Percentiles rank a stretch among this genome's conserved stretches.
phyloP scores from a whole-genome alignment of 2,113 vertebrate genomes.

The Brachypodius melanocephalos region DNA sequence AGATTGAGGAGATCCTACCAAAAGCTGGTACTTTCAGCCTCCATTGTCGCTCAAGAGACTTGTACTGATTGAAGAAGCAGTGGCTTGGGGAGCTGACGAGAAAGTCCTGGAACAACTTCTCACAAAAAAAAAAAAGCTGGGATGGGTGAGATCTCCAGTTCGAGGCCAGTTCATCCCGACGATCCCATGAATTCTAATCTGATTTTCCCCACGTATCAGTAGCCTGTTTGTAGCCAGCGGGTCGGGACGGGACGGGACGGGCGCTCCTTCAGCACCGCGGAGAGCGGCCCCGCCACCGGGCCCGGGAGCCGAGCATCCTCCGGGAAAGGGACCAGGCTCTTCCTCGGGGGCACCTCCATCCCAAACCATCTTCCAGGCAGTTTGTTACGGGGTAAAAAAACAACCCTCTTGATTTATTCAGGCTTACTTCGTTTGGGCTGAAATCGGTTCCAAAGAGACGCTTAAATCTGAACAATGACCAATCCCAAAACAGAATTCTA shows the following conservation, averaged over 20 bases:
- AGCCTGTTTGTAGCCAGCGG: background rate
- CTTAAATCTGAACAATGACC: background rate
- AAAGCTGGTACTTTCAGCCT: background rate
- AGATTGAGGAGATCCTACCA: background rate
- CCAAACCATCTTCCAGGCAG: background rate
- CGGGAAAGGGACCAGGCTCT: fast-evolving
- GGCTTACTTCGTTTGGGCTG: background rate
- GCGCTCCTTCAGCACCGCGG: conserved; percentile 53
- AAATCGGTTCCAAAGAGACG: background rate
- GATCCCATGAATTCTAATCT: background rate
- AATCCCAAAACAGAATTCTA: background rate
- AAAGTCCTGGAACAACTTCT: background rate
- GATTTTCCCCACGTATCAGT: background rate
- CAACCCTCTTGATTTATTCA: background rate
- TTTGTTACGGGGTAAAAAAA: fast-evolving
- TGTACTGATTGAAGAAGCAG: background rate
- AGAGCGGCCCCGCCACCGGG: background rate
- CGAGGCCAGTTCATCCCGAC: background rate
- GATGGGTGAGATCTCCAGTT: background rate
- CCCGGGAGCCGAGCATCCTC: background rate
- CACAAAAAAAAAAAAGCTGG: background rate
- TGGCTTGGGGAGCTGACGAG: background rate
- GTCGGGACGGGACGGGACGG: background rate
- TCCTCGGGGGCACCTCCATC: fast-evolving
- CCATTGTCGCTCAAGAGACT: background rate